Base-by-base conservation (phyloP, 1,140 invertebrate species). In the Drosophila oshimai region DNA sequence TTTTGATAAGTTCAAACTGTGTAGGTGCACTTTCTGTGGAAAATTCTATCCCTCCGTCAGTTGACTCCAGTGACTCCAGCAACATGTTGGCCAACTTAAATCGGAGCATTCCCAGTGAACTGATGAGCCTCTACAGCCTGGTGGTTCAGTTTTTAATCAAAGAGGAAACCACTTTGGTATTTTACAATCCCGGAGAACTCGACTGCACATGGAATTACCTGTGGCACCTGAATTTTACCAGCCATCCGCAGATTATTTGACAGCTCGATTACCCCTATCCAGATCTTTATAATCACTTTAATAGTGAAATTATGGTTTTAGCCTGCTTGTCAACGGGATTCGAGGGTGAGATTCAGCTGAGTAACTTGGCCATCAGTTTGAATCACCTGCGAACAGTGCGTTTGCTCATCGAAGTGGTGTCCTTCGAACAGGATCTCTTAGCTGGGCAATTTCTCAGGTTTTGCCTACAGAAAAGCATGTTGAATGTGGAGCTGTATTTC, bases 171-270 rank as follows among this genome's bases (percentile, higher is more conserved):
- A 72, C 70, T 18, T 6, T 84, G 9, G 50, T 79, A 6, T 72
- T 72, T 15, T 84, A 58, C 17, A 78, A 71, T 58, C 79, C 79
- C 1, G 22, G 1, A 1, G 28, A 44, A 15, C 36, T 45, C 5
- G 42, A 78, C 5, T 83, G 74, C 18, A 49, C 10, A 7, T 83
- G 54, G 74, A 18, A 5, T 0, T n/a, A 6, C 13, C 33, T 74
- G 3, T 71, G 72, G 57, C 49, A 37, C 4, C 24, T 20, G 0
- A 65, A 70, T 5, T 49, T 83, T 0, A 55, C 12, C 7, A 4
- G 7, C n/a, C 39, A 61, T 7, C 69, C 78, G 0, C 79, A 84
- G 36, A 84, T 77, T 13, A 53, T 70, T 1, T 84, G 79, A 80
- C 51, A 54, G 2, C 41, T 1, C 0, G 10, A n/a, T 0, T 0